These are phyloP conservation scores for Agelastica alni DNA, from an alignment of 2,888 invertebrate species.

Conservation along the genomic window DNA sequence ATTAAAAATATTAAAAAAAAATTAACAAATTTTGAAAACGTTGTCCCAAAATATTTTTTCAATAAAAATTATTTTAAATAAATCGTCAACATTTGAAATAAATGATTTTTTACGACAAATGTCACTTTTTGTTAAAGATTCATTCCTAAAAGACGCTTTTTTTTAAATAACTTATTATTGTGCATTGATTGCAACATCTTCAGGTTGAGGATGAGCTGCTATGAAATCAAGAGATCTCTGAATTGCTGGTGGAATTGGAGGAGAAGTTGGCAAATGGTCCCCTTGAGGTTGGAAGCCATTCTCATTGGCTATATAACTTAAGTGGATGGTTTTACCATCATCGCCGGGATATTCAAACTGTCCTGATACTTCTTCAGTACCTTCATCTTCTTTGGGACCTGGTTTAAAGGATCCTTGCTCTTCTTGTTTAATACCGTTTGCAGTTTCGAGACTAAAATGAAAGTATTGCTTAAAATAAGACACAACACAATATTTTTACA, in stretches of 20 bases:
- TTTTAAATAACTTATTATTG: no score
- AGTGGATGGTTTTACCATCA: constrained; percentile 67
- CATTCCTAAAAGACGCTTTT: no score
- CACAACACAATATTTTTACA: no score
- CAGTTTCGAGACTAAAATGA: constrained; percentile 67
- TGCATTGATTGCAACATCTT: constrained; percentile 12
- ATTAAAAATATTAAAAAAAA: no score
- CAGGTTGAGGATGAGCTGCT: constrained; percentile 29
- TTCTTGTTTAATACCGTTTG: constrained; percentile 72
- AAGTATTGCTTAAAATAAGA: no score
- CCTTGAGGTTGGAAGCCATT: constrained; percentile 67
- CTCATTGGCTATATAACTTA: constrained; percentile 74
- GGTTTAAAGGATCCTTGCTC: constrained; percentile 74
- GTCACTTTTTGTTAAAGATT: no score
- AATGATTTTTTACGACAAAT: no score
- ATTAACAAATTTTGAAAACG: no score
- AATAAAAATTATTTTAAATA: no score
- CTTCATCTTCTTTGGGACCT: constrained; percentile 67
- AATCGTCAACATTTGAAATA: no score
- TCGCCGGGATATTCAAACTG: constrained; percentile 65
- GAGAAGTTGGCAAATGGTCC: constrained; percentile 79
- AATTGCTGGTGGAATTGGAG: constrained; percentile 77
- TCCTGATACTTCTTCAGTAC: constrained; percentile 61
- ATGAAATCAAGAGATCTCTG: constrained; percentile 64
- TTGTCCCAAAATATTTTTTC: no score